Base-by-base conservation (phyloP, 2,888 invertebrate species). In the Nomada lathburiana region DNA sequence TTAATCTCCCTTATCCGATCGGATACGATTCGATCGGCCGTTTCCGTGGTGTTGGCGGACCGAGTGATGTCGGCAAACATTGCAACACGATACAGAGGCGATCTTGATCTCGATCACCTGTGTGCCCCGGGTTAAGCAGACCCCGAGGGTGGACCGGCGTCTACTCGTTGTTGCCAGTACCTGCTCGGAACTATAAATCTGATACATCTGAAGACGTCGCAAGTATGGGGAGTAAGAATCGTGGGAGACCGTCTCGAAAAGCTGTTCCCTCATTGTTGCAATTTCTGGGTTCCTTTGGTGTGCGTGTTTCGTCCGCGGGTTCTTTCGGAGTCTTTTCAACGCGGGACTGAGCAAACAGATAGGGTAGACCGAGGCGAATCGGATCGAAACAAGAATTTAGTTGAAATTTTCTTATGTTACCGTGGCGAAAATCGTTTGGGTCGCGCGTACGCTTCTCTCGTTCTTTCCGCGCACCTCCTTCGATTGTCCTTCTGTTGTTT, bases 31-130 rank as follows among this genome's bases (percentile, higher is more conserved):
- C 59, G 76, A 88, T 85, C 82, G 63, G 76, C 60, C 62, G 78
- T 81, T 65, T 76, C 80, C 62, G n/a, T 62, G 75, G 80, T 68
- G 76, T 82, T 53, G 71, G 73, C 67, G 77, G 78, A 78, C 76
- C 44, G 63, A n/a, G 68, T 60, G 16, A 85, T 91, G 92, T 92
- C 91, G 86, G 90, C 86, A 92, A 92, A 92, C 92, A 92, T 89
- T 86, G 92, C 91, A 92, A 92, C 89, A 89, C 84, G 90, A 92
- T 89, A 89, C 86, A 82, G 80, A 77, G 59, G 63, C 72, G 80
- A 90, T 90, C 84, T 86, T 64, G 81, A 89, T 89, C 90, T 87
- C 70, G 82, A 80, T 81, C 82, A 44, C 11, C 29, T 20, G 36
- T 13, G 73, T 65, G 76, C 81, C 62, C 63, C 29, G 29, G 50